Base-by-base conservation (phyloP, 2,797 vertebrate genomes). In the Gallinago nigripennis region DNA sequence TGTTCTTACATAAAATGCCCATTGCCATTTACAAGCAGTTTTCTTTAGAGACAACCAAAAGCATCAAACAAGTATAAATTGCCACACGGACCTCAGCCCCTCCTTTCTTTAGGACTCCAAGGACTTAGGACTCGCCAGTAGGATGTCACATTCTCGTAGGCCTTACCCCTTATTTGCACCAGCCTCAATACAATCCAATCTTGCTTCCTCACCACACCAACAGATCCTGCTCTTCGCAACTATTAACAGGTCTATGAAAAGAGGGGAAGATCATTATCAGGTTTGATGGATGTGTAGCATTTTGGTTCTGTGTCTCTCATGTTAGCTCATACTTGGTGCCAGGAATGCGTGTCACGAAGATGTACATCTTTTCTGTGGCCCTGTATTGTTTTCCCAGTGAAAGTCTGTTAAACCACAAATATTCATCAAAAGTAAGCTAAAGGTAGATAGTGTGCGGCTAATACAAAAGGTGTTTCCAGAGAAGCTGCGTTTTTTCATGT, bases 1-100 rank as follows among this genome's bases (percentile, higher is more conserved):
- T 54, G 37, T 92, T 91, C 68, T n/a, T 54, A 94, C 96, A 89
- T 65, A 86, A 93, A 92, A 91, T 46, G 66, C 39, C 11, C 23
- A 70, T 46, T 68, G 37, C 28, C 71, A 69, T 77, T 93, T 77
- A 84, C 60, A 91, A 95, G 66, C 25, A 82, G 46, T 39, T 71
- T 73, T 77, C 54, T 88, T 86, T 64, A 45, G 14, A 51, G 45
- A 46, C 53, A 93, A 30, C n/a, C 31, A 70, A 33, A 56, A 86
- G 16, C 37, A 58, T 48, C 54, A 66, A 33, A 45, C 27, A 93
- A 86, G 63, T 57, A n/a, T 66, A 43, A 69, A 72, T 23, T 60
- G 8, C 46, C 20, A 50, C 11, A 11, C 9, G 77, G 64, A 68
- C 17, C 45, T 64, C 64, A 82, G 16, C 5, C 13, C 4, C 15